Percentiles rank a stretch among this genome's conserved stretches.
Conservation (phyloP, 2,888 invertebrate genomes). For the Campoplex nolae region DNA sequence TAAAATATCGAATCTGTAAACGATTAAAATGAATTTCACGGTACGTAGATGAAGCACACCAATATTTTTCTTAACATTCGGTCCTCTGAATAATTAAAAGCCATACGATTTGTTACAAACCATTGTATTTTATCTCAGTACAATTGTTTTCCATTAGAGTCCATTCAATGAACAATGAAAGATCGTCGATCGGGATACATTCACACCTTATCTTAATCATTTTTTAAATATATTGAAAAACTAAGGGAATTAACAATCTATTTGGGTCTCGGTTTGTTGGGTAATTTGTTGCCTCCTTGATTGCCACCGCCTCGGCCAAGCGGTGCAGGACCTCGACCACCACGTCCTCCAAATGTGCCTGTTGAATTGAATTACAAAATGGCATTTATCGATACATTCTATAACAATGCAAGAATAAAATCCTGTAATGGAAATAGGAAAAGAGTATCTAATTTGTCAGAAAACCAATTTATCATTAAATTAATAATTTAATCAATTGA, state of each 20-base stretch:
- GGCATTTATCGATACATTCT: not conserved
- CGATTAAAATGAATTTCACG: too few relatives aligned
- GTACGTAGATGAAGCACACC: too few relatives aligned
- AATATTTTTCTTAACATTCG: too few relatives aligned
- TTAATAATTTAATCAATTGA: too few relatives aligned
- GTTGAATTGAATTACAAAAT: constrained; percentile 8
- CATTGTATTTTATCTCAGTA: constrained; percentile 52
- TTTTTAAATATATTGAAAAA: constrained; percentile 45
- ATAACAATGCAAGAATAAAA: too few relatives aligned
- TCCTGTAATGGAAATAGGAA: too few relatives aligned
- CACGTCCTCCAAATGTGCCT: constrained; percentile 87
- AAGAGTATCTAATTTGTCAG: too few relatives aligned
- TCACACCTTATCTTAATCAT: constrained; percentile 57
- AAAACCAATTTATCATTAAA: too few relatives aligned
- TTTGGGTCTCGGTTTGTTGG: constrained; percentile 79
- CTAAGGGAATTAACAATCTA: constrained; percentile 62
- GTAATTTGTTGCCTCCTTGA: constrained; percentile 80
- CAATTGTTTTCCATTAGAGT: constrained; percentile 2
- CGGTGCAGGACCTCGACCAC: constrained; percentile 86
- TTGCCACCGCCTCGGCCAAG: constrained; percentile 85
- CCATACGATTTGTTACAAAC: not conserved
- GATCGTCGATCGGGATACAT: constrained; percentile 38
- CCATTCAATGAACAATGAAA: constrained; percentile 30
- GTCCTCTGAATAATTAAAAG: not conserved
- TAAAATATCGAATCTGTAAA: too few relatives aligned